Conservation (phyloP, 2,797 vertebrate species). For the Austrolebias charrua region DNA sequence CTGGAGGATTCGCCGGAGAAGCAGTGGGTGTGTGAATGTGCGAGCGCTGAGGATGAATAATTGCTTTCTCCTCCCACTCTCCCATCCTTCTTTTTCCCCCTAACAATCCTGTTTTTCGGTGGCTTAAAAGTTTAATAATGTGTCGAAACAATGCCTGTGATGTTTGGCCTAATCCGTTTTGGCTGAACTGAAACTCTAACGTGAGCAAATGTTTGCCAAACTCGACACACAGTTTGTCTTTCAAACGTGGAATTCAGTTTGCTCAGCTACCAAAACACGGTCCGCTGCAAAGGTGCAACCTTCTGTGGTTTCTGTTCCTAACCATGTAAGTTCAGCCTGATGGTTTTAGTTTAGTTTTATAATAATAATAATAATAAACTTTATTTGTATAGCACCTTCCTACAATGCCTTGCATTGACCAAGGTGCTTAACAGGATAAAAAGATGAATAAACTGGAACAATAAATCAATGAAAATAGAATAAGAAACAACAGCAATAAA, state of each 20-base stretch:
- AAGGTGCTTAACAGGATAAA: too few relatives aligned
- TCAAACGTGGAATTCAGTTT: conserved; percentile 10
- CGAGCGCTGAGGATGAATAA: conserved; percentile 71
- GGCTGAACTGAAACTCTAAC: conserved; percentile 61
- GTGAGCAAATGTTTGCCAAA: conserved; percentile 52
- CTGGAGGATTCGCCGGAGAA: conserved; percentile 44
- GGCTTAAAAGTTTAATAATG: conserved; percentile 81
- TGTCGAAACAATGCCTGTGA: conserved; percentile 76
- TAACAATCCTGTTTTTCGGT: conserved; percentile 78
- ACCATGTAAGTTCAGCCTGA: too few relatives aligned
- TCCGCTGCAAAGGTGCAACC: too few relatives aligned
- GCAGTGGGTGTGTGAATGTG: conserved; percentile 33
- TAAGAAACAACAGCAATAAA: too few relatives aligned
- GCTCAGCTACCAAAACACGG: background rate
- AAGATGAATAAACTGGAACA: too few relatives aligned
- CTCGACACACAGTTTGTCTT: conserved; percentile 9
- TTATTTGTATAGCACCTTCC: too few relatives aligned
- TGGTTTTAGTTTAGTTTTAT: too few relatives aligned
- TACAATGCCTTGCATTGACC: too few relatives aligned
- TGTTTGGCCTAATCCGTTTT: conserved; percentile 71
- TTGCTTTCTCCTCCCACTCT: conserved; percentile 65
- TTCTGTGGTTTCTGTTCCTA: too few relatives aligned
- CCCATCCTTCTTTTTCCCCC: conserved; percentile 40
- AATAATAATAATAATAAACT: too few relatives aligned
- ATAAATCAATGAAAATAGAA: too few relatives aligned